phyloP scores from a whole-genome alignment of 1,140 invertebrate species.

The Magallana ariakensis region DNA sequence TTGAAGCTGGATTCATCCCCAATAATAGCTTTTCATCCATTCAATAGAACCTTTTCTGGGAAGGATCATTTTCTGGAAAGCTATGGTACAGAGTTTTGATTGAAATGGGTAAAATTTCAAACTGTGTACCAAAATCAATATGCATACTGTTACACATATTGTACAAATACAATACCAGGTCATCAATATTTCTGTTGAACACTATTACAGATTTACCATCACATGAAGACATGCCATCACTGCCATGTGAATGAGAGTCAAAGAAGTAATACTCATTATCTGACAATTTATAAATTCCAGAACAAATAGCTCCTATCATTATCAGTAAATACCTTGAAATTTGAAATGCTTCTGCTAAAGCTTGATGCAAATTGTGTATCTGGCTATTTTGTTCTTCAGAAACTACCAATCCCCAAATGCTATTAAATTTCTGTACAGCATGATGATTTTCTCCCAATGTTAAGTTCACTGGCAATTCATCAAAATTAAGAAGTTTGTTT shows the following conservation, averaged over 20 bases:
- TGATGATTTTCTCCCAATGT: not conserved
- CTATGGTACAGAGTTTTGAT: not conserved
- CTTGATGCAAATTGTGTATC: conserved; percentile 14
- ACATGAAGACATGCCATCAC: not conserved
- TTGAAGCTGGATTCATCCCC: conserved; percentile 9
- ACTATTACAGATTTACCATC: conserved; percentile 25
- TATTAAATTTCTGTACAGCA: not conserved
- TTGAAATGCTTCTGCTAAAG: not conserved
- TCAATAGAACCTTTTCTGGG: not conserved
- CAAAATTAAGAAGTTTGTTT: conserved; percentile 37
- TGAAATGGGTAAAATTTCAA: conserved; percentile 35
- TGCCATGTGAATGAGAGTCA: conserved; percentile 47
- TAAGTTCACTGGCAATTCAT: conserved; percentile 29
- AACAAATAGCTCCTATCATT: conserved; percentile 44
- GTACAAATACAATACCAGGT: conserved; percentile 1
- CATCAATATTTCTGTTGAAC: too few species aligned
- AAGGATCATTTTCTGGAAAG: not conserved
- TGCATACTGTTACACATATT: conserved; percentile 23
- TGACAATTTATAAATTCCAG: not conserved
- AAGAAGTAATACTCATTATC: conserved; percentile 28
- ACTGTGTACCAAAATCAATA: not conserved
- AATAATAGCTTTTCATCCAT: not conserved
- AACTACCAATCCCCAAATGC: not conserved
- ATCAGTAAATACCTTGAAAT: not conserved
- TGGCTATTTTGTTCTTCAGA: not conserved